Conservation (phyloP, 2,797 vertebrate species). For the Cossypha niveicapilla region DNA sequence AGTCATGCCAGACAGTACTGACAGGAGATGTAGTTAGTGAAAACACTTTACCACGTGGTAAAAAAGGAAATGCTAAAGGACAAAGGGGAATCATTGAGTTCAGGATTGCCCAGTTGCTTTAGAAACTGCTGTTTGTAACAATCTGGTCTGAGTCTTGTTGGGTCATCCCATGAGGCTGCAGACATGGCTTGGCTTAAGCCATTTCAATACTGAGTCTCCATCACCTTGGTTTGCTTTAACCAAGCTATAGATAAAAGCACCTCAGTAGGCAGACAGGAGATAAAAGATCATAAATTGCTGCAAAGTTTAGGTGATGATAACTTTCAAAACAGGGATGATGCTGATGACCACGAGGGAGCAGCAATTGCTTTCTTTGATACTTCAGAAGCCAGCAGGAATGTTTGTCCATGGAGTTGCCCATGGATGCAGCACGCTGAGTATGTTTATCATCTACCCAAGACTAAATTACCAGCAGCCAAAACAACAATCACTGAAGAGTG, state of each 20-base stretch:
- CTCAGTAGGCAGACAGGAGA: not conserved
- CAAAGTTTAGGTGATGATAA: not conserved
- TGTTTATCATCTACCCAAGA: not conserved
- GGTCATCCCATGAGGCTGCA: not conserved
- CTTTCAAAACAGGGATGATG: not conserved
- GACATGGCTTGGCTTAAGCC: not conserved
- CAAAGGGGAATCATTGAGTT: not conserved
- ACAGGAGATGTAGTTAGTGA: not conserved
- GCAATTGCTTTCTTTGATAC: slow-evolving; percentile 8
- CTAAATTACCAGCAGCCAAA: not conserved
- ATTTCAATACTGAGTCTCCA: not conserved
- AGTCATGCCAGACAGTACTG: not conserved
- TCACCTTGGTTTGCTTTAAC: not conserved
- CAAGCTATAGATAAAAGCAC: not conserved
- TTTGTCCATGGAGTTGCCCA: not conserved
- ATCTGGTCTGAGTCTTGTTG: accelerated
- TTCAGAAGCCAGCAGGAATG: not conserved
- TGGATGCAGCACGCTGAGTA: not conserved
- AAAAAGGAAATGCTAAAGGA: too few relatives aligned
- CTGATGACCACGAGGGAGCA: slow-evolving; percentile 25
- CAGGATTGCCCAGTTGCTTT: not conserved
- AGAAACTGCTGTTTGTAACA: not conserved
- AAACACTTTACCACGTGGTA: not conserved
- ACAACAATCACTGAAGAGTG: not conserved
- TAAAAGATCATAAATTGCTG: not conserved